Base-by-base conservation (phyloP, 64 coral and sea anemone species). In the Montipora capricornis region DNA sequence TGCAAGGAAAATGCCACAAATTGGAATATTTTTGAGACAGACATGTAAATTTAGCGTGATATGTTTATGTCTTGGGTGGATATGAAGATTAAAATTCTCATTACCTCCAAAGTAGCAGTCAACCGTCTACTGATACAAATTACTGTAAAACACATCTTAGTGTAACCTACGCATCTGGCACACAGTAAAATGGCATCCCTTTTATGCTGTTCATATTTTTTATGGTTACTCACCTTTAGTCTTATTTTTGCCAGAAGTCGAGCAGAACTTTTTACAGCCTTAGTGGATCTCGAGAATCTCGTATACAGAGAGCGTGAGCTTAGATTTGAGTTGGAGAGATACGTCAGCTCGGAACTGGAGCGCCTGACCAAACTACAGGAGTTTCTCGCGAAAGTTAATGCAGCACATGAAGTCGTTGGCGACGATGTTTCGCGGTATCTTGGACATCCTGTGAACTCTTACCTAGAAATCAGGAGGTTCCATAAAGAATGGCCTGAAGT, bases 361-460 rank as follows among this genome's bases (percentile, higher is more conserved):
- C 83, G 95, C 10, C 61, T 96, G 19, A 37, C 50, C 1, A 68
- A 68, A 78, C 20, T 98, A n/a, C 93, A 94, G 79, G 49, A 64
- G 26, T 98, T 98, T 49, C 87, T 93, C 11, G 92, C 68, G 14
- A 94, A 83, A 85, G 70, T 98, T 19, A 92, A 92, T 50, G n/a
- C 93, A 24, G 88, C 91, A 1, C 97, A 98, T 47, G 76, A 45
- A 0, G 9, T 73, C 15, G 79, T 94, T 13, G 88, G 69, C 15
- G 64, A 88, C 1, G 57, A 74, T 84, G 67, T 96, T 58, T 83
- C 87, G 1, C 58, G 15, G n/a, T 98, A 95, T 90, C 67, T 96
- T 1, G 97, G 97, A 44, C 97, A 98, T 87, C 97, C 97, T 29
- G 94, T 96, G 10, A 98, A 98, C 51, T 95, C 97, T 1, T 98